phyloP scores from a whole-genome alignment of 2,888 invertebrate genomes.

The Cheilosia grossa region DNA sequence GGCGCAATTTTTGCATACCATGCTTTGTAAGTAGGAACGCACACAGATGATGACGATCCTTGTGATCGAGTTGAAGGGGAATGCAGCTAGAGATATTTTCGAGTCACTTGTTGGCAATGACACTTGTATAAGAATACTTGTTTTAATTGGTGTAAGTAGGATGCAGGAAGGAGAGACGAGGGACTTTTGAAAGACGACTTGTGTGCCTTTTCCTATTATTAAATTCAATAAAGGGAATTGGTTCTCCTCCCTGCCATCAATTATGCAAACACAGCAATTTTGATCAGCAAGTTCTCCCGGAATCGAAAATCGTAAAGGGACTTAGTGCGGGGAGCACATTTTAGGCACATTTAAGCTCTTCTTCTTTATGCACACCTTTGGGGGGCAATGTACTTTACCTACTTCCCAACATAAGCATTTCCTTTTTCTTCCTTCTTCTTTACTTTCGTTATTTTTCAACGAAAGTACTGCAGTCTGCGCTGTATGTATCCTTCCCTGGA shows the following conservation, averaged over 20 bases:
- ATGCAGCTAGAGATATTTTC: slow-evolving; percentile 7
- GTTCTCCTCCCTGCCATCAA: background rate
- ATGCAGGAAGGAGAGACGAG: background rate
- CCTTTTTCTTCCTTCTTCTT: background rate
- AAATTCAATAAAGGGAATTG: background rate
- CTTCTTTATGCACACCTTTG: background rate
- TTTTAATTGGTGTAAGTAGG: slow-evolving; percentile 37
- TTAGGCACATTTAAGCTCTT: background rate
- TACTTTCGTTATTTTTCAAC: too few relatives aligned
- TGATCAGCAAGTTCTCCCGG: background rate
- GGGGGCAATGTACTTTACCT: background rate
- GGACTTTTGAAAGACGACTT: background rate
- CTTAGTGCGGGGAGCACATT: background rate
- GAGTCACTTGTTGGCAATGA: background rate
- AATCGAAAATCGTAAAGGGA: slow-evolving; percentile 9
- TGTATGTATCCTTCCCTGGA: too few relatives aligned
- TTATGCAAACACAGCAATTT: slow-evolving; percentile 2
- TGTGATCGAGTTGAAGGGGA: background rate
- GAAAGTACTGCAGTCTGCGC: too few relatives aligned
- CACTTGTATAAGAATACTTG: slow-evolving; percentile 20
- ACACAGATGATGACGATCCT: background rate
- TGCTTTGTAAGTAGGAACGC: background rate
- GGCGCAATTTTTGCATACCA: slow-evolving; percentile 25
- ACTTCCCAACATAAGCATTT: background rate
- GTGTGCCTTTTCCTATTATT: background rate